Conservation (phyloP, 1,140 invertebrate genomes). For the Thaumetopoea pityocampa region DNA sequence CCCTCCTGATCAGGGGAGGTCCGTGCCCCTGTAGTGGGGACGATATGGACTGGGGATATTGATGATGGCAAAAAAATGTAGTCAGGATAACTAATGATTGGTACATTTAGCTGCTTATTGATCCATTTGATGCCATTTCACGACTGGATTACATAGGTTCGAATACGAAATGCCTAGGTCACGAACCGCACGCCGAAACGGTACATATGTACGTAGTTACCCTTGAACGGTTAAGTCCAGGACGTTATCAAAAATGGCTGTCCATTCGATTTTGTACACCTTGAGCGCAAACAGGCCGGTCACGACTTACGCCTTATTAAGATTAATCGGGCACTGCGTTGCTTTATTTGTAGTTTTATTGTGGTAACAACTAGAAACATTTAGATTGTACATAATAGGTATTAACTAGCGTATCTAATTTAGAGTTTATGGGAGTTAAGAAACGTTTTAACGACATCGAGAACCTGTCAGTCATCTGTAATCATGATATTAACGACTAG, state of each 20-base stretch:
- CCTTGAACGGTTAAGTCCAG: slow-evolving; percentile 40
- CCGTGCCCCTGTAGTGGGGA: no score
- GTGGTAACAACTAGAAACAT: slow-evolving; percentile 6
- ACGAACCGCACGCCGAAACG: slow-evolving; percentile 29
- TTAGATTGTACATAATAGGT: slow-evolving; percentile 2
- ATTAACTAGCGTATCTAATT: slow-evolving; percentile 9
- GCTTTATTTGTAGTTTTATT: slow-evolving; percentile 22
- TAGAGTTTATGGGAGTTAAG: no score
- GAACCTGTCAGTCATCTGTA: neutral
- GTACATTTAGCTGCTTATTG: no score
- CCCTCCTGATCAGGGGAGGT: no score
- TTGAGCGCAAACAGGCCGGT: slow-evolving; percentile 45
- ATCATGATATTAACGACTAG: neutral
- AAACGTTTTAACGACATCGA: neutral
- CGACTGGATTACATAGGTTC: slow-evolving; percentile 9
- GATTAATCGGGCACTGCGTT: slow-evolving; percentile 24
- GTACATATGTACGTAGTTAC: slow-evolving; percentile 26
- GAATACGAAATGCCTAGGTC: slow-evolving; percentile 42
- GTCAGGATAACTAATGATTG: no score
- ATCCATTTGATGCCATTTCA: slow-evolving; percentile 20
- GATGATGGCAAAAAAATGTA: slow-evolving; percentile 3
- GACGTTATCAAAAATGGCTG: slow-evolving; percentile 40
- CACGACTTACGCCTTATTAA: slow-evolving; percentile 42
- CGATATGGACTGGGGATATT: no score
- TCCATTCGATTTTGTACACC: slow-evolving; percentile 36